Percentiles rank a stretch among this genome's conserved stretches.
phyloP scores from a whole-genome alignment of 2,113 vertebrate species.

The Pseudopipra pipra region DNA sequence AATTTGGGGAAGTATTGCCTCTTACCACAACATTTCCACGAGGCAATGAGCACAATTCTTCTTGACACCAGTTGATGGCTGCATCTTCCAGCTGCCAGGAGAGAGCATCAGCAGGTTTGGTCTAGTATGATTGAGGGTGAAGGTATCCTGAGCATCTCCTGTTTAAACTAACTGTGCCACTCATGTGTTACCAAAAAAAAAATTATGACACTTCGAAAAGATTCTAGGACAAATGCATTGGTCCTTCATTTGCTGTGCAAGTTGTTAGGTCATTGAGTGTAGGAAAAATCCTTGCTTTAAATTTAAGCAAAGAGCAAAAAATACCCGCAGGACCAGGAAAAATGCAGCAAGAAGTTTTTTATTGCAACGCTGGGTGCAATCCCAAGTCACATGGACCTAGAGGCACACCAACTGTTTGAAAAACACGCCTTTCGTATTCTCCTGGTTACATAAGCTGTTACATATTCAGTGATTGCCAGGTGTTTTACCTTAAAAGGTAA shows the following conservation, averaged over 20 bases:
- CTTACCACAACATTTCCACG: not conserved
- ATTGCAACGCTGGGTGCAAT: too few relatives aligned
- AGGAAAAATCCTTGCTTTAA: too few relatives aligned
- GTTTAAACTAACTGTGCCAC: not conserved
- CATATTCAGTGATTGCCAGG: too few relatives aligned
- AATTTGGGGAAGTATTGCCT: accelerated
- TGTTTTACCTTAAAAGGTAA: too few relatives aligned
- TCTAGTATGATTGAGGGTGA: accelerated
- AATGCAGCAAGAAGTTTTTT: too few relatives aligned
- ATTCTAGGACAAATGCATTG: not conserved
- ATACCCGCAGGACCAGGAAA: too few relatives aligned
- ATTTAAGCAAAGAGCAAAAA: too few relatives aligned
- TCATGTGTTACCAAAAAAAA: accelerated
- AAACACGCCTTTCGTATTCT: too few relatives aligned
- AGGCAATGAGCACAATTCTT: not conserved
- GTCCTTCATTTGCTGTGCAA: not conserved
- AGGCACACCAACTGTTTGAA: too few relatives aligned
- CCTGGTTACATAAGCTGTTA: too few relatives aligned
- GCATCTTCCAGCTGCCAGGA: not conserved
- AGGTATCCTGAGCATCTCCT: not conserved
- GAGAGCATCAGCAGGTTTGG: not conserved
- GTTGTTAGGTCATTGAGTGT: not conserved
- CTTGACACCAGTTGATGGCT: accelerated
- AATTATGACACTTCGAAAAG: not conserved
- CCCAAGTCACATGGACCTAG: too few relatives aligned